Conservation (phyloP, 1,140 invertebrate genomes). For the Wasmannia auropunctata region DNA sequence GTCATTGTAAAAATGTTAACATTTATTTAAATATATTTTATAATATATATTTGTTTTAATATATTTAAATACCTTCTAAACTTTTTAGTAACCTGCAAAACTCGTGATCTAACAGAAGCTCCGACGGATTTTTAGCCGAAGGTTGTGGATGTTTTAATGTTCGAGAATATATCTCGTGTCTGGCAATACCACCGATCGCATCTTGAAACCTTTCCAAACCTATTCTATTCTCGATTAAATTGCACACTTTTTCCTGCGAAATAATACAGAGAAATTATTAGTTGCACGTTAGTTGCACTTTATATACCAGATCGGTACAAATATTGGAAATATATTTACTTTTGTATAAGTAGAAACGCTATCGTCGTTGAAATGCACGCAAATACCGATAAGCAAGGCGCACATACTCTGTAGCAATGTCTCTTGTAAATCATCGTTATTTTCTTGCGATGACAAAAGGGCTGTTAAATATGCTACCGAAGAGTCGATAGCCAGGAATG, state of each 20-base stretch:
- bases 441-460: slow-evolving; percentile 88
- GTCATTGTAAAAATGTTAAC: not conserved
- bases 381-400: slow-evolving; percentile 97
- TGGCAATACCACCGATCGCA: slow-evolving; percentile 93
- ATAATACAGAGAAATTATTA: slow-evolving; percentile 43
- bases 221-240: slow-evolving; percentile 96
- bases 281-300: not conserved
- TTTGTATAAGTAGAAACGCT: slow-evolving; percentile 92
- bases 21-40: too few species aligned
- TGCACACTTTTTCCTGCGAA: slow-evolving; percentile 90
- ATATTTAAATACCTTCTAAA: slow-evolving; percentile 87
- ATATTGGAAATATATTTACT: slow-evolving; percentile 75
- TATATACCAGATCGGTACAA: not conserved
- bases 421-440: slow-evolving; percentile 90
- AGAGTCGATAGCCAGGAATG: slow-evolving; percentile 93
- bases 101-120: slow-evolving; percentile 97
- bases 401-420: slow-evolving; percentile 90
- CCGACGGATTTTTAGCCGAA: slow-evolving; percentile 89
- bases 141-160: slow-evolving; percentile 97
- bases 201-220: slow-evolving; percentile 96
- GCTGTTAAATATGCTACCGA: slow-evolving; percentile 94
- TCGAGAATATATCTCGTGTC: slow-evolving; percentile 95
- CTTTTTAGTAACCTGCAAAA: slow-evolving; percentile 96
- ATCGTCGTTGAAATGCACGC: slow-evolving; percentile 97
- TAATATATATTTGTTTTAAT: too few species aligned